These are phyloP conservation scores for Pseudoips prasinana DNA, from an alignment of 2,888 invertebrate genomes.

Conservation along the genomic window DNA sequence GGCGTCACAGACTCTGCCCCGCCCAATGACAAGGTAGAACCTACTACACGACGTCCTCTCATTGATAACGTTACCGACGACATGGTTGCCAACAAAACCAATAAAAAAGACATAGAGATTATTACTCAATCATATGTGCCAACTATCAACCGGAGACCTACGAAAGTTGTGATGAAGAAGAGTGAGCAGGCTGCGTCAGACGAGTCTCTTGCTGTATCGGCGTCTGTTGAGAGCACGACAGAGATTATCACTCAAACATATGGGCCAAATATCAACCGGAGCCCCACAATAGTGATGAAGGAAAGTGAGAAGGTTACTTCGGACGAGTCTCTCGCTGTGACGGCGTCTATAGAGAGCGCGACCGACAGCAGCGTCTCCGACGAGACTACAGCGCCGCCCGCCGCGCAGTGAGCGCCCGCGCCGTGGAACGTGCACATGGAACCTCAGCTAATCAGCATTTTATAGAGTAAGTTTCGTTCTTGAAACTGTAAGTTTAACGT, in stretches of 20 bases:
- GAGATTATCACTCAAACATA: constrained; percentile 70
- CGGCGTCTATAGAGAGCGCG: constrained; percentile 33
- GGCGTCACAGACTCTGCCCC: constrained; percentile 62
- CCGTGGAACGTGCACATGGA: constrained; percentile 44
- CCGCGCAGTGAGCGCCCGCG: constrained; percentile 26
- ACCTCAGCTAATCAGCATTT: constrained; percentile 74
- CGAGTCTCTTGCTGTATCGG: constrained; percentile 20
- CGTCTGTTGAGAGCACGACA: constrained; percentile 36
- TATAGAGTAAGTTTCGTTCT: constrained; percentile 74
- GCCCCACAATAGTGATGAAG: constrained; percentile 68
- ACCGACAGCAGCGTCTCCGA: constrained; percentile 21
- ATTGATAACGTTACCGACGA: constrained; percentile 72
- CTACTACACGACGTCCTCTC: constrained; percentile 64
- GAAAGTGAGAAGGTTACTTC: constrained; percentile 44
- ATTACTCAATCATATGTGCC: constrained; percentile 69
- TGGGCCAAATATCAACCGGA: constrained; percentile 62
- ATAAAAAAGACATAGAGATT: constrained; percentile 68
- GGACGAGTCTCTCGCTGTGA: constrained; percentile 23
- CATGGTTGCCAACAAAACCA: constrained; percentile 43
- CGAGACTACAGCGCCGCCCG: constrained; percentile 1
- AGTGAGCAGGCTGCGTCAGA: constrained; percentile 40
- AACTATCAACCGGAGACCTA: constrained; percentile 60
- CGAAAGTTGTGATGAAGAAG: constrained; percentile 65
- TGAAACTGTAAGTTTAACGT: constrained; percentile 73
- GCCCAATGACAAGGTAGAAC: constrained; percentile 66